These are phyloP conservation scores for Pithys albifrons DNA, from an alignment of 2,113 vertebrate species.

Conservation along the genomic window DNA sequence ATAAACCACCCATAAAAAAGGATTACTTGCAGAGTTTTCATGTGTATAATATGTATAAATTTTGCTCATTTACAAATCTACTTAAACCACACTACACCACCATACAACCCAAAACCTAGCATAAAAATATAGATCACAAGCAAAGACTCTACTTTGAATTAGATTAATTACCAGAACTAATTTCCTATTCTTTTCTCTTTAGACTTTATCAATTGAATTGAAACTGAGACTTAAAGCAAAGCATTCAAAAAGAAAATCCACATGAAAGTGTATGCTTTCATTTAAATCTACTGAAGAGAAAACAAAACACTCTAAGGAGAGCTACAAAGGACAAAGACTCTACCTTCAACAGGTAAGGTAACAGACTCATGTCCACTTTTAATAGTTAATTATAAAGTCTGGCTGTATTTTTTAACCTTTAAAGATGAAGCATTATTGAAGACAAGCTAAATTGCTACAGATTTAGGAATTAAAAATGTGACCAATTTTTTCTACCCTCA, in stretches of 20 bases:
- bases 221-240: neutral
- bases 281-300: neutral
- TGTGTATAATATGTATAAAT: neutral
- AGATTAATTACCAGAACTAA: neutral
- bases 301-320: neutral
- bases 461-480: neutral
- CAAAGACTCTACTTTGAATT: neutral
- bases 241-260: neutral
- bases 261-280: neutral
- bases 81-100: neutral
- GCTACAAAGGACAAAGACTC: neutral
- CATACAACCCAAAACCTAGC: neutral
- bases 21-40: neutral
- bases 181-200: neutral
- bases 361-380: neutral
- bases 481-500: neutral
- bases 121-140: neutral
- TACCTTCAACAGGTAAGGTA: neutral
- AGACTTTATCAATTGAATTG: neutral
- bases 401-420: neutral
- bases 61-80: neutral
- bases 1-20: neutral
- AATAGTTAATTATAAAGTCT: neutral
- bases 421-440: neutral
- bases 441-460: neutral